phyloP scores from a whole-genome alignment of 2,797 vertebrate genomes.

The Crenuchus spilurus region DNA sequence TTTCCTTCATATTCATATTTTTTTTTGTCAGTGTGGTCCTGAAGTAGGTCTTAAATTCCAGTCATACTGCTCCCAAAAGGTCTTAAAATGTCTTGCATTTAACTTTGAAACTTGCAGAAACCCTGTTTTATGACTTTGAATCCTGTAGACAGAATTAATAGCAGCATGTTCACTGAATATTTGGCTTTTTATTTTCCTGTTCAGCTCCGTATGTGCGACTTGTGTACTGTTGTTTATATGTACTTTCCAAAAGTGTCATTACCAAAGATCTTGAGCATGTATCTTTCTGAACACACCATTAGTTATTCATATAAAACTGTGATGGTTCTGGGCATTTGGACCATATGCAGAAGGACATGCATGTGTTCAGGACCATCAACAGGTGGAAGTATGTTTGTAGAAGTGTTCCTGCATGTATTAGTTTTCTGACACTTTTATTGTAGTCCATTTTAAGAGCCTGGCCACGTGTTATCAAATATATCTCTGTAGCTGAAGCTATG shows the following conservation, averaged over 20 bases:
- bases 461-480: constrained; percentile 32
- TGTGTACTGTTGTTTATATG: constrained; percentile 7
- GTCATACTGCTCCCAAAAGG: too few species aligned
- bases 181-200: background rate
- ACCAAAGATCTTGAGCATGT: background rate
- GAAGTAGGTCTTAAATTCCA: too few species aligned
- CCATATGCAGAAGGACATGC: background rate
- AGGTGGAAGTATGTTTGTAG: background rate
- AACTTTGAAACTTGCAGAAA: background rate
- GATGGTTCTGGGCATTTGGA: background rate
- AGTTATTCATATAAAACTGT: background rate
- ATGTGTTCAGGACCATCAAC: background rate
- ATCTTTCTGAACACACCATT: background rate
- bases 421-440: constrained; percentile 32
- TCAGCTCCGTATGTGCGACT: constrained; percentile 7
- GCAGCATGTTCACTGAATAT: background rate
- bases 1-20: too few species aligned
- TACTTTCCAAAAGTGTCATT: background rate
- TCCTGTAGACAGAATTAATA: background rate
- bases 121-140: constrained; percentile 7
- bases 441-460: constrained; percentile 42
- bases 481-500: constrained; percentile 43
- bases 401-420: background rate
- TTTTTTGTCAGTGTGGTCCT: too few species aligned
- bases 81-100: too few species aligned